These are phyloP conservation scores for Agrotis segetum DNA, from an alignment of 2,888 invertebrate species.

Conservation along the genomic window DNA sequence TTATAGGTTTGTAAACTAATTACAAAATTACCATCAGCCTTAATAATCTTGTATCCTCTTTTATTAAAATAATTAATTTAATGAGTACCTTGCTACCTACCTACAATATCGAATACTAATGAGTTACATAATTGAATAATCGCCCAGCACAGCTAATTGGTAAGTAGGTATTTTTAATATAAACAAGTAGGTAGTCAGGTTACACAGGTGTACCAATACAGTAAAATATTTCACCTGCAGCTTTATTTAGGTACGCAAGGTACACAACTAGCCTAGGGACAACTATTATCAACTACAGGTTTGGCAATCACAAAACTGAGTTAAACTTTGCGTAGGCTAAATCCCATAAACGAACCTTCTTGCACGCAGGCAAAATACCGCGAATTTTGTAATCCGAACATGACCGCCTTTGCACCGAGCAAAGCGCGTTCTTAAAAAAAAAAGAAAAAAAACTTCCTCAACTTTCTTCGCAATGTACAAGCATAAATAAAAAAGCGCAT, in stretches of 20 bases:
- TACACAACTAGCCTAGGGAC: conserved; percentile 14
- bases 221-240: conserved; percentile 56
- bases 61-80: conserved; percentile 26
- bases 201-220: conserved; percentile 33
- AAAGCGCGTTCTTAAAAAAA: conserved; percentile 51
- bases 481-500: conserved; percentile 69
- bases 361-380: conserved; percentile 46
- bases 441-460: conserved; percentile 28
- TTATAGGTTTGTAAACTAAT: conserved; percentile 24
- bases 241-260: conserved; percentile 61
- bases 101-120: conserved; percentile 20
- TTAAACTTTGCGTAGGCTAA: conserved; percentile 67
- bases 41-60: conserved; percentile 25
- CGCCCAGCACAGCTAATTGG: conserved; percentile 31
- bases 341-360: conserved; percentile 36
- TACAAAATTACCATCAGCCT: conserved; percentile 5
- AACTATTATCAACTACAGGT: conserved; percentile 59
- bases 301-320: conserved; percentile 57
- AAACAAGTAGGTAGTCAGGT: conserved; percentile 28
- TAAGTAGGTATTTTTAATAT: conserved; percentile 38
- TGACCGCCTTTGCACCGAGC: conserved; percentile 26
- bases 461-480: conserved; percentile 58
- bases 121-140: conserved; percentile 52
- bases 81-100: conserved; percentile 2
- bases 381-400: conserved; percentile 57